Conservation (phyloP, 2,888 invertebrate genomes). For the Trachelus tabidus region DNA sequence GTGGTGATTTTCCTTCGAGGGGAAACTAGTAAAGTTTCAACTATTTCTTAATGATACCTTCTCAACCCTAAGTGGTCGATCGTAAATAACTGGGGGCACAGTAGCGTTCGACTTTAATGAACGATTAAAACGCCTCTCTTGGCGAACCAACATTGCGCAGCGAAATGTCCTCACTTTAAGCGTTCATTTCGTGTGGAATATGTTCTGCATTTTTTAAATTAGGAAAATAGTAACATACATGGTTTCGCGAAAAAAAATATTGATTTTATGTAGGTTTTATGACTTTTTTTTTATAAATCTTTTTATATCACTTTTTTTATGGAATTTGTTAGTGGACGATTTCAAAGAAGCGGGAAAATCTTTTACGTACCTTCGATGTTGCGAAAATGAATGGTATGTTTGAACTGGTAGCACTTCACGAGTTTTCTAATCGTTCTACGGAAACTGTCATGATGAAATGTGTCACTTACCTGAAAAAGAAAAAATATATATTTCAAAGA, state of each 20-base stretch:
- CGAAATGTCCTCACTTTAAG: not conserved
- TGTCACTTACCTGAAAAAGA: slow-evolving; percentile 48
- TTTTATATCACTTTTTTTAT: not conserved
- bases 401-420: not conserved
- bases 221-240: not conserved
- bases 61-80: slow-evolving; percentile 6
- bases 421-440: not conserved
- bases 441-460: not conserved
- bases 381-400: not conserved
- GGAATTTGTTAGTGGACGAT: not conserved
- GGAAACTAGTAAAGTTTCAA: not conserved
- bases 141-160: not conserved
- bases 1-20: not conserved
- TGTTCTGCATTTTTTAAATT: not conserved
- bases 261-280: not conserved
- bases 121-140: slow-evolving; percentile 4
- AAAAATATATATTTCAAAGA: slow-evolving; percentile 21
- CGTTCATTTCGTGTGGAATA: not conserved
- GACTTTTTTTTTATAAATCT: not conserved
- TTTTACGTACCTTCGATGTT: not conserved
- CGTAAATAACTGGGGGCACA: slow-evolving; percentile 3
- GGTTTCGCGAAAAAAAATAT: not conserved
- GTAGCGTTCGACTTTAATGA: slow-evolving; percentile 5
- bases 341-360: not conserved
- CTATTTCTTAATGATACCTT: slow-evolving; percentile 8